A percentile compares a stretch with the other conserved stretches of the same genome.
These are phyloP conservation scores for Rhabdophis nuchalis DNA, from an alignment of 2,797 vertebrate genomes.

Conservation along the genomic window DNA sequence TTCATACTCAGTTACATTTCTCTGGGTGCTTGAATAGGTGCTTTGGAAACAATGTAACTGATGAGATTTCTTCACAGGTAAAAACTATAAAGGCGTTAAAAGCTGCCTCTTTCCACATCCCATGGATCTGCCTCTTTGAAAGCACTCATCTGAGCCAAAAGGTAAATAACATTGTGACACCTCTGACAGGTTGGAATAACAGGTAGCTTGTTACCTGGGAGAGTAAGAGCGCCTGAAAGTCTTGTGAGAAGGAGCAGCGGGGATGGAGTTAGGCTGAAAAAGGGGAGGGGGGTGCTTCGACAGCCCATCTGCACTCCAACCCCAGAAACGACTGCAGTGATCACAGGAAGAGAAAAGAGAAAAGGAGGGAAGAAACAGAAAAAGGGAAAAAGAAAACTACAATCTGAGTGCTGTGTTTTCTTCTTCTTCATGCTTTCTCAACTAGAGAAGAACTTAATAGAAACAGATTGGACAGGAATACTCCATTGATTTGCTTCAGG, in stretches of 20 bases:
- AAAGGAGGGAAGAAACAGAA: slow-evolving; percentile 51
- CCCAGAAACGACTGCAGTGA: slow-evolving; percentile 93
- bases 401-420: slow-evolving; percentile 74
- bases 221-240: slow-evolving; percentile 93
- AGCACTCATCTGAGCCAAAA: slow-evolving; percentile 21
- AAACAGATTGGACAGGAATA: slow-evolving; percentile 70
- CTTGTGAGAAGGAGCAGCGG: slow-evolving; percentile 90
- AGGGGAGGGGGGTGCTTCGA: slow-evolving; percentile 89
- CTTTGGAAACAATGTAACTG: background rate
- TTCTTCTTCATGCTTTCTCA: slow-evolving; percentile 63
- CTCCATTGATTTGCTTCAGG: slow-evolving; percentile 38
- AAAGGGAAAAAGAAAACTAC: slow-evolving; percentile 70
- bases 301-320: slow-evolving; percentile 94
- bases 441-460: slow-evolving; percentile 66
- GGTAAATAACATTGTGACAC: slow-evolving; percentile 78
- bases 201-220: slow-evolving; percentile 90
- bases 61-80: background rate
- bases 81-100: background rate
- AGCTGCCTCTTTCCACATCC: slow-evolving; percentile 3
- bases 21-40: background rate
- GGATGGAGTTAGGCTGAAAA: slow-evolving; percentile 89
- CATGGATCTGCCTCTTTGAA: slow-evolving; percentile 19
- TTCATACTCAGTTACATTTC: background rate
- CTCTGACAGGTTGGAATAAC: slow-evolving; percentile 69
- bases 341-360: slow-evolving; percentile 66